These are phyloP conservation scores for Amyelois transitella DNA, from an alignment of 1,140 invertebrate species.

Conservation along the genomic window DNA sequence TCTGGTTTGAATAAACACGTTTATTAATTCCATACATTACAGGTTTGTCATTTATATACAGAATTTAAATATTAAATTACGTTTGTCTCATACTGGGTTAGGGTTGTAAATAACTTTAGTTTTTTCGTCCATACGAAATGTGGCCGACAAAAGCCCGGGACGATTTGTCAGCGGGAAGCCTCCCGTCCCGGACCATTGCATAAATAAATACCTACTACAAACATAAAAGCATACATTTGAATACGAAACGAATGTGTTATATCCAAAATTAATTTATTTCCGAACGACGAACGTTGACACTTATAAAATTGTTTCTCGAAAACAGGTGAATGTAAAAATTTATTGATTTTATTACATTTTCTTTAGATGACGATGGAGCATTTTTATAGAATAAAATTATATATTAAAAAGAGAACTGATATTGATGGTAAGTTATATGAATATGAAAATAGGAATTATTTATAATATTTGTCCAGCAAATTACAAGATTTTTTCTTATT, in stretches of 20 bases:
- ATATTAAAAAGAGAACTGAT: no score
- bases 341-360: neutral
- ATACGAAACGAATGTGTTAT: conserved; percentile 25
- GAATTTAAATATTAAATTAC: conserved; percentile 38
- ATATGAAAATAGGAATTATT: no score
- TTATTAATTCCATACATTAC: conserved; percentile 13
- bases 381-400: no score
- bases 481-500: no score
- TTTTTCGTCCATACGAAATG: conserved; percentile 43
- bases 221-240: conserved; percentile 48
- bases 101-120: conserved; percentile 39
- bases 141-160: conserved; percentile 46
- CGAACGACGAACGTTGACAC: conserved; percentile 4
- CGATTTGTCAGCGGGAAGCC: conserved; percentile 37
- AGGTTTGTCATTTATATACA: conserved; percentile 10
- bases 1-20: neutral
- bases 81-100: conserved; percentile 30
- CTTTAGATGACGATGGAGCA: no score
- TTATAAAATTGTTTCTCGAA: conserved; percentile 13
- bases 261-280: conserved; percentile 24
- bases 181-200: conserved; percentile 42
- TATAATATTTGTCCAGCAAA: no score
- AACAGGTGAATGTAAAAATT: neutral
- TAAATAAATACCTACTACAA: conserved; percentile 46
- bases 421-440: no score